phyloP scores from a whole-genome alignment of 2,888 invertebrate species.

The Frankliniella intonsa region DNA sequence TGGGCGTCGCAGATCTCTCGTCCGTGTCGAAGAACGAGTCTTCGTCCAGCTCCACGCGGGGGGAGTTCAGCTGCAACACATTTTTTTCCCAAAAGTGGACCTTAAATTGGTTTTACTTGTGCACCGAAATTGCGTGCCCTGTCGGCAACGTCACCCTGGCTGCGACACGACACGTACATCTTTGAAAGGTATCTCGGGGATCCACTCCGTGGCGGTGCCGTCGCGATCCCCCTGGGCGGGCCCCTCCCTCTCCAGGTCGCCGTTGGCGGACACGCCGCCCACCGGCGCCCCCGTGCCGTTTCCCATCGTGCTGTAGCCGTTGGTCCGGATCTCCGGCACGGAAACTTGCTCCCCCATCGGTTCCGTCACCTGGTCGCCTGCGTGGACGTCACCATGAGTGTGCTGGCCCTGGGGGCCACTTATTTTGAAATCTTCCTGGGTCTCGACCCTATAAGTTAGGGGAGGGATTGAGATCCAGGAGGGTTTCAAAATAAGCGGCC shows the following conservation, averaged over 20 bases:
- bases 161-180: conserved; percentile 58
- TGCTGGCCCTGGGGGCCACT: too few relatives aligned
- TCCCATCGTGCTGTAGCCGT: neutral
- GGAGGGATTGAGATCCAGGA: too few relatives aligned
- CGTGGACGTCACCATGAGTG: neutral
- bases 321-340: neutral
- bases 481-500: neutral
- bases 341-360: neutral
- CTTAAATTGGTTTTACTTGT: too few relatives aligned
- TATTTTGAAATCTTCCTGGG: too few relatives aligned
- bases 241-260: neutral
- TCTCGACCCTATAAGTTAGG: too few relatives aligned
- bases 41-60: conserved; percentile 40
- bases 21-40: conserved; percentile 44
- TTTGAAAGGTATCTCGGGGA: conserved; percentile 86
- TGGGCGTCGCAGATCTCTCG: conserved; percentile 34
- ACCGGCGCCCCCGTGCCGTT: neutral
- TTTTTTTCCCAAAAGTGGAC: neutral
- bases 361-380: conserved; percentile 6
- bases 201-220: conserved; percentile 69
- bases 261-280: neutral
- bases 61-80: neutral
- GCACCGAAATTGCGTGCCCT: too few relatives aligned
- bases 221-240: conserved; percentile 49
- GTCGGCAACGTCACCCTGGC: too few relatives aligned